A percentile compares a stretch with the other conserved stretches of the same genome.
Conservation (phyloP, 2,797 vertebrate species). For the Malurus leucopterus region DNA sequence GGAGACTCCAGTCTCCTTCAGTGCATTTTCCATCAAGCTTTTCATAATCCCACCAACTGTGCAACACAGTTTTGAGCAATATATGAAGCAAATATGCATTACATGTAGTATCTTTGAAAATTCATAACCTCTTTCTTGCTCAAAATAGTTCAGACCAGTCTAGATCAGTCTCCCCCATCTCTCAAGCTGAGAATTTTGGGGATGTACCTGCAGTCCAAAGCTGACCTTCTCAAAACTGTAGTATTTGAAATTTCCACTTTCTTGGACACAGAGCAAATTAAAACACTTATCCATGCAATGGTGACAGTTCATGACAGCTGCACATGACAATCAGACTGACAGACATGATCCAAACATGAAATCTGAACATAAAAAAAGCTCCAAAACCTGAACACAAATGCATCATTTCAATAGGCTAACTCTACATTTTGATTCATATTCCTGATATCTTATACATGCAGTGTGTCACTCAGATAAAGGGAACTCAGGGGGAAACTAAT, state of each 20-base stretch:
- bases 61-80: neutral
- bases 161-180: neutral
- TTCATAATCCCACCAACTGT: neutral
- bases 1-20: neutral
- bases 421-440: neutral
- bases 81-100: neutral
- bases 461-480: neutral
- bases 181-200: neutral
- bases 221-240: neutral
- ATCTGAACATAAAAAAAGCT: neutral
- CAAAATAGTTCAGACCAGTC: neutral
- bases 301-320: neutral
- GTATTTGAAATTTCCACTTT: neutral
- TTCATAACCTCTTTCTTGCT: neutral
- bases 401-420: neutral
- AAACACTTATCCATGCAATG: neutral
- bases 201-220: neutral
- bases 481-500: neutral
- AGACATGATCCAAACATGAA: neutral
- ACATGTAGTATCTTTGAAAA: neutral
- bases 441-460: neutral
- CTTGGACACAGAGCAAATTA: neutral
- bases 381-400: neutral
- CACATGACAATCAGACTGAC: neutral
- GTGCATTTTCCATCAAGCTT: neutral